Percentiles rank a stretch among this genome's conserved stretches.
phyloP scores from a whole-genome alignment of 23 tunicate species.

The Halocynthia aurantium region DNA sequence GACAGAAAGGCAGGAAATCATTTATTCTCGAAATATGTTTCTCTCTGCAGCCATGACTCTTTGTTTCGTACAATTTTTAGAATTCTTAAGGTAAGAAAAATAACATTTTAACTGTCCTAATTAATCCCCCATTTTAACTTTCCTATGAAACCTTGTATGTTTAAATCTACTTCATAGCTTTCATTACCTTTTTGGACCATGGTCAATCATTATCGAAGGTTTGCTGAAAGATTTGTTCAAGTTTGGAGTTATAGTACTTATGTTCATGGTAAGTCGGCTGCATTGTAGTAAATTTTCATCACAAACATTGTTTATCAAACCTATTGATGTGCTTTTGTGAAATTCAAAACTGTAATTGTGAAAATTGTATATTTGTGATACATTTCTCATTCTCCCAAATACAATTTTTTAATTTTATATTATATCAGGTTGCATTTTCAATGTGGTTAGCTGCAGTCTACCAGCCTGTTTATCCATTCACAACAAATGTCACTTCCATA shows the following conservation, averaged over 20 bases:
- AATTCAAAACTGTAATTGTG: background rate
- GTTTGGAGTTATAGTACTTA: slow-evolving; percentile 85
- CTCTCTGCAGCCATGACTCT: slow-evolving; percentile 86
- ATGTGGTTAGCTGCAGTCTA: slow-evolving; percentile 97
- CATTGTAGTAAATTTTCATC: background rate
- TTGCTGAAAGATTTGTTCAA: slow-evolving; percentile 71
- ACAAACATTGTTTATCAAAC: no score
- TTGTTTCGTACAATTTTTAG: slow-evolving; percentile 73
- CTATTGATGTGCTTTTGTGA: no score
- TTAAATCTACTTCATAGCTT: slow-evolving; percentile 39
- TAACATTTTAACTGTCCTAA: background rate
- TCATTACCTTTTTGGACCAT: slow-evolving; percentile 95
- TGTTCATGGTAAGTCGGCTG: slow-evolving; percentile 67
- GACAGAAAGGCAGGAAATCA: slow-evolving; percentile 37
- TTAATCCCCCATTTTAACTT: background rate
- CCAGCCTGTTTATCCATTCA: slow-evolving; percentile 71
- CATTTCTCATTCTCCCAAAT: background rate
- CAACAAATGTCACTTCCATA: slow-evolving; percentile 34
- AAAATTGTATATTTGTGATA: background rate
- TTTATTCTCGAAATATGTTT: slow-evolving; percentile 80
- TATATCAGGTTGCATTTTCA: slow-evolving; percentile 66
- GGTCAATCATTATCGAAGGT: slow-evolving; percentile 95
- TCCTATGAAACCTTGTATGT: background rate
- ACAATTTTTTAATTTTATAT: background rate
- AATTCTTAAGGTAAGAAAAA: slow-evolving; percentile 68